These are phyloP conservation scores for Empidonax alnorum DNA, from an alignment of 2,113 vertebrate genomes.

Conservation along the genomic window DNA sequence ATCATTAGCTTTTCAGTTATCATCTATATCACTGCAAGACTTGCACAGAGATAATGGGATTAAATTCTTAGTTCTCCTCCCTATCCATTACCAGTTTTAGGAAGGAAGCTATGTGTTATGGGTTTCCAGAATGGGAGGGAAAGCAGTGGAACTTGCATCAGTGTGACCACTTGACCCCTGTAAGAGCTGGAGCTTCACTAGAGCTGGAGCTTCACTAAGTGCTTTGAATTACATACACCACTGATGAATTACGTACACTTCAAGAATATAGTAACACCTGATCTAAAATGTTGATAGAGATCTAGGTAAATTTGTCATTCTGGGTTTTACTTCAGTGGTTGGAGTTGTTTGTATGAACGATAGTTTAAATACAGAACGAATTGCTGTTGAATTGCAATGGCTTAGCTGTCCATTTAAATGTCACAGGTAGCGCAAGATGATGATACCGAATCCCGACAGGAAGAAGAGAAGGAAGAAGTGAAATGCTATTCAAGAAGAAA, in stretches of 20 bases:
- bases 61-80: not conserved
- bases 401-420: not conserved
- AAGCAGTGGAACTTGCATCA: not conserved
- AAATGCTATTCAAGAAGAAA: slow-evolving; percentile 86
- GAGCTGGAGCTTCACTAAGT: not conserved
- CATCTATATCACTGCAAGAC: not conserved
- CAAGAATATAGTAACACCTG: not conserved
- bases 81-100: not conserved
- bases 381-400: not conserved
- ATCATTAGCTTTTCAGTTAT: not conserved
- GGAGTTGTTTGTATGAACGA: not conserved
- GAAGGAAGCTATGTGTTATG: not conserved
- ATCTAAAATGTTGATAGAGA: not conserved
- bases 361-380: not conserved
- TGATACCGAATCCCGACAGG: slow-evolving; percentile 49
- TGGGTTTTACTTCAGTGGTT: not conserved
- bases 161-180: not conserved
- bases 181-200: not conserved
- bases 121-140: not conserved
- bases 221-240: not conserved
- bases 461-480: slow-evolving; percentile 70
- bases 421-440: slow-evolving; percentile 48
- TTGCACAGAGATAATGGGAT: not conserved
- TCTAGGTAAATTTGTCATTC: not conserved
- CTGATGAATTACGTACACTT: not conserved